Evolutionary conservation across 2,797 vertebrate species (phyloP), one percentile per base, ranked within the genome.

Genomic region (Peromyscus attwateri): DNA sequence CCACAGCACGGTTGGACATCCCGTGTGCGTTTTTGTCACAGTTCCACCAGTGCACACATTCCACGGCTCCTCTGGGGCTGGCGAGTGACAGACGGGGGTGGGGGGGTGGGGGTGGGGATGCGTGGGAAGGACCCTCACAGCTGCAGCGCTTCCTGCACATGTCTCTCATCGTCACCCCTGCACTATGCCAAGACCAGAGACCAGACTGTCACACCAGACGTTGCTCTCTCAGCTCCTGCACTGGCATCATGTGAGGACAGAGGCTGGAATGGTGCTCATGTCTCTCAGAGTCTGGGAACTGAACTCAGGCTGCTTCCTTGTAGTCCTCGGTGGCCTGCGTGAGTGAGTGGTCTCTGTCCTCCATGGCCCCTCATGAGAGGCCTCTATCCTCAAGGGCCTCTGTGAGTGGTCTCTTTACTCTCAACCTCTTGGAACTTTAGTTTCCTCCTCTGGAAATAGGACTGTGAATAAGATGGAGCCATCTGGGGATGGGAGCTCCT

Each of bases 101-200:
- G 40, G 40, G 40, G 40, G 40, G 40, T 2, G 40, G 40, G 40
- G 40, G 40, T 2, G 40, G 40, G n/a, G n/a, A n/a, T 4, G 6
- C 71, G 34, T 17, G 23, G 27, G 19, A 43, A 34, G 55, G 52
- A 64, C 10, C 9, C 11, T 60, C 40, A 16, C 0, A 46, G n/a
- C 31, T 13, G 10, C 13, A 4, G 40, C 0, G 34, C 89, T 73
- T 62, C 79, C 81, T 87, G 23, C 46, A 37, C 2, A 13, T 0
- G 1, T 6, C 25, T 62, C 10, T 40, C 34, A 4, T 49, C 0
- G 1, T 37, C 10, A 55, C 29, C 0, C 1, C 27, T 14, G 46
- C 10, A 70, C 73, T 6, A 11, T 13, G 17, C 60, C 29, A 34
- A 73, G 62, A 37, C 46, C 73, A 71, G 82, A 70, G 57, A 19